Conservation (phyloP, 2,797 vertebrate species). For the Tympanoctomys barrerae region DNA sequence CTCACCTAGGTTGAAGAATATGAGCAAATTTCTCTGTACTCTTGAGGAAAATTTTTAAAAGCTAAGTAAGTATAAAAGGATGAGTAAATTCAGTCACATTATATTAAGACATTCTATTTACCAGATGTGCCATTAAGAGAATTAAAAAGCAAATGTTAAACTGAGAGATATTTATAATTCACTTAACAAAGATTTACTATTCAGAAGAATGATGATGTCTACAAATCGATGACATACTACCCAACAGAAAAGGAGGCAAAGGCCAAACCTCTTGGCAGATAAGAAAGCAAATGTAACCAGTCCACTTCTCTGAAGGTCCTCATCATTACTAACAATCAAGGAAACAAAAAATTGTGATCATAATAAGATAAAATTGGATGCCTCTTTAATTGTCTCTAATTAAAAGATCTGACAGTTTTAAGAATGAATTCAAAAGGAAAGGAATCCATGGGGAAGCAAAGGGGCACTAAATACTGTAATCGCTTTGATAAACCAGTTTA, state of each 20-base stretch:
- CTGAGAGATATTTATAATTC: background rate
- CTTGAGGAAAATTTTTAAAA: background rate
- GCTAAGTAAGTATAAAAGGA: background rate
- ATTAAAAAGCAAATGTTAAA: background rate
- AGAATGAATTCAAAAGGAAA: constrained; percentile 30
- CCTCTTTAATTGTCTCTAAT: background rate
- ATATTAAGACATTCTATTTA: constrained; percentile 29
- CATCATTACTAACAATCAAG: background rate
- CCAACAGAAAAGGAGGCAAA: constrained; percentile 1
- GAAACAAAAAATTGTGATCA: background rate
- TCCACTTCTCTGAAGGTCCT: background rate
- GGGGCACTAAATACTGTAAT: background rate
- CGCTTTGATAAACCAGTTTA: background rate
- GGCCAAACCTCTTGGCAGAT: background rate
- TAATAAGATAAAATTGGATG: background rate
- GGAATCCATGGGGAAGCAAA: background rate
- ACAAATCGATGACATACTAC: background rate
- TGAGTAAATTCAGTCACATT: background rate
- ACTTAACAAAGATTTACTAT: background rate
- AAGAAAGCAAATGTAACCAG: background rate
- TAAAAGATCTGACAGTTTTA: constrained; percentile 21
- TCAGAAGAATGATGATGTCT: background rate
- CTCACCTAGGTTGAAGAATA: background rate
- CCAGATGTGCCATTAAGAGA: background rate
- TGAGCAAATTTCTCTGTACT: background rate